Evolutionary conservation across 2,797 vertebrate species (phyloP).

Genomic region (Tokudaia tokunoshimensis): DNA sequence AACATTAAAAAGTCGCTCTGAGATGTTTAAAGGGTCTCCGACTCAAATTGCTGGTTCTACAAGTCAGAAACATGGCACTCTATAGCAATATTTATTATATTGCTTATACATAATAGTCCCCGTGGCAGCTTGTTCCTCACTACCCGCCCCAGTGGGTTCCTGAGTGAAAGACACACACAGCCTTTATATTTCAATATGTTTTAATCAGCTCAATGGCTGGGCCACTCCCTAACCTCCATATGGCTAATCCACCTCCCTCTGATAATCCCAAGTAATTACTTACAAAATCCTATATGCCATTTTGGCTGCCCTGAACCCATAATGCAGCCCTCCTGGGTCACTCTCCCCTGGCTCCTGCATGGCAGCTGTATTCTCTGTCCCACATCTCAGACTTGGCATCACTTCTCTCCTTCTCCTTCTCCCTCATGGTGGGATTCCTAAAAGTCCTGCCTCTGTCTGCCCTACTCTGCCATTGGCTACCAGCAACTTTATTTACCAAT

Average conservation of each 20-base stretch:
- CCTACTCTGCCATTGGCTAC: not conserved
- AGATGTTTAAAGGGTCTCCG: not conserved
- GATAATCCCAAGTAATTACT: not conserved
- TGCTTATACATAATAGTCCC: not conserved
- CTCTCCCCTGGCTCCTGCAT: not conserved
- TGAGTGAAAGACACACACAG: not conserved
- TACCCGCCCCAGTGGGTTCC: not conserved
- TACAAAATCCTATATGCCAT: not conserved
- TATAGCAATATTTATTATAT: not conserved
- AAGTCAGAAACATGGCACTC: not conserved
- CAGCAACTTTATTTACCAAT: not conserved
- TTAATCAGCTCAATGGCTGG: not conserved
- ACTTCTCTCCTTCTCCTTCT: not conserved
- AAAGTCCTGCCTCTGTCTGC: not conserved
- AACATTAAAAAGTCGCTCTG: constrained; percentile 9
- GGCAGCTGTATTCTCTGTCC: not conserved
- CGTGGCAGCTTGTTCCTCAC: not conserved
- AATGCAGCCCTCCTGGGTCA: too few species aligned
- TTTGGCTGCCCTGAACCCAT: too few species aligned
- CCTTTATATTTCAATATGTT: not conserved
- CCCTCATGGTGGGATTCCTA: not conserved
- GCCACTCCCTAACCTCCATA: not conserved
- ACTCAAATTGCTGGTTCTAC: not conserved
- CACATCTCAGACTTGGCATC: not conserved
- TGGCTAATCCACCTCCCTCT: not conserved